Evolutionary conservation across 2,888 invertebrate species (phyloP), one percentile per base, ranked within the genome.

Genomic region (Macrosoma leucophasiata): DNA sequence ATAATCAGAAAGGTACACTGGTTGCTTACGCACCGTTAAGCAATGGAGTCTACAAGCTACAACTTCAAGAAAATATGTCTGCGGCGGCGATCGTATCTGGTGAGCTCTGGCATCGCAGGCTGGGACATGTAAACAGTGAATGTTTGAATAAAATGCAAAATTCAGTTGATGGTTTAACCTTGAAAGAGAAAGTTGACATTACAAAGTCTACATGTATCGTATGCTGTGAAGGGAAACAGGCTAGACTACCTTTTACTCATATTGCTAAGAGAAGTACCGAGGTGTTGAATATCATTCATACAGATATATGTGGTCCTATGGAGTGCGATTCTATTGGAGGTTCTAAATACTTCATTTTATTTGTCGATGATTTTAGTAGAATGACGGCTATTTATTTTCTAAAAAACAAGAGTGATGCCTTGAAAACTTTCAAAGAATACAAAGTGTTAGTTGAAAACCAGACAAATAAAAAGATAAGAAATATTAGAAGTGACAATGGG

Each of bases 291-390:
- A 22, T 50, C 1, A 36, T 49, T 4, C 49, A 49, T 12, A 28
- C 43, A 9, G 48, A 52, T 9, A 21, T 48, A 13, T 51, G 51
- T 36, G 51, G 47, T 3, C 46, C 48, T 2, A 52, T 49, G 49
- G 48, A 52, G 21, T 22, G 34, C 9, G 5, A 2, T 7, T 46
- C 47, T 8, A 9, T 34, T 5, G 43, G 41, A 37, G 48, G 46
- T 35, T 38, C 39, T 31, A 43, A 40, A 29, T 48, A 50, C 29
- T 52, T 42, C 19, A 41, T 46, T 18, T 42, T 39, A 7, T 51
- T 45, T 24, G 33, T 46, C 6, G 46, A 48, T 38, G 47, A 50
- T 23, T 50, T 17, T 21, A 29, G 35, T 4, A 25, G 40, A 30
- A 43, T 31, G 15, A 40, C 45, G 5, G 26, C 31, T 43, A 39